Percentiles rank a stretch among this genome's conserved stretches.
These are phyloP conservation scores for Camponotus vicinus DNA, from an alignment of 1,140 invertebrate species.

Conservation along the genomic window DNA sequence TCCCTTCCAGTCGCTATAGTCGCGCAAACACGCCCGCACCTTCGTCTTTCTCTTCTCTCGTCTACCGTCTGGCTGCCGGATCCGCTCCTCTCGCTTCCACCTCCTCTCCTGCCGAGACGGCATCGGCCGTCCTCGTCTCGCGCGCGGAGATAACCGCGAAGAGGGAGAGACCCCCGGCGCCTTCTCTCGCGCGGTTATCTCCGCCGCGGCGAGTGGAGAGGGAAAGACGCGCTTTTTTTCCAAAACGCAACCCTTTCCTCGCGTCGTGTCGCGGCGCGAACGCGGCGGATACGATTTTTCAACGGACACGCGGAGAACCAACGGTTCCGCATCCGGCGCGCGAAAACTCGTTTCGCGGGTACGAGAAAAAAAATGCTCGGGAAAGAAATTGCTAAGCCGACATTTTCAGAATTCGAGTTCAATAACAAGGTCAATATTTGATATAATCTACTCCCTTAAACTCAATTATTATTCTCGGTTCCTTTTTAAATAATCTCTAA, in stretches of 20 bases:
- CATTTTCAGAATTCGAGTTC: neutral
- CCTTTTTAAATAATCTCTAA: neutral
- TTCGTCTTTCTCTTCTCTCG: conserved; percentile 24
- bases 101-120: conserved; percentile 15
- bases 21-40: conserved; percentile 24
- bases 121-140: conserved; percentile 40
- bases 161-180: conserved; percentile 38
- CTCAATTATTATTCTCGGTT: neutral
- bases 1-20: conserved; percentile 23
- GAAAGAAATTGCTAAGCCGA: neutral
- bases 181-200: conserved; percentile 40
- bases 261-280: conserved; percentile 34
- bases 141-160: conserved; percentile 43
- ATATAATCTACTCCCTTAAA: neutral
- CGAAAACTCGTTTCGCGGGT: neutral
- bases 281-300: conserved; percentile 51
- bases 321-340: conserved; percentile 24
- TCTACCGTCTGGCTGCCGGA: conserved; percentile 36
- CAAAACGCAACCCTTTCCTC: conserved; percentile 61
- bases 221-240: conserved; percentile 56
- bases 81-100: conserved; percentile 29
- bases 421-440: neutral
- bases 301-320: conserved; percentile 34
- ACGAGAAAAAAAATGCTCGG: too few species aligned
- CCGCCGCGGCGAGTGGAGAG: neutral